phyloP scores from a whole-genome alignment of 2,113 vertebrate species.

The Gymnobelideus leadbeateri region DNA sequence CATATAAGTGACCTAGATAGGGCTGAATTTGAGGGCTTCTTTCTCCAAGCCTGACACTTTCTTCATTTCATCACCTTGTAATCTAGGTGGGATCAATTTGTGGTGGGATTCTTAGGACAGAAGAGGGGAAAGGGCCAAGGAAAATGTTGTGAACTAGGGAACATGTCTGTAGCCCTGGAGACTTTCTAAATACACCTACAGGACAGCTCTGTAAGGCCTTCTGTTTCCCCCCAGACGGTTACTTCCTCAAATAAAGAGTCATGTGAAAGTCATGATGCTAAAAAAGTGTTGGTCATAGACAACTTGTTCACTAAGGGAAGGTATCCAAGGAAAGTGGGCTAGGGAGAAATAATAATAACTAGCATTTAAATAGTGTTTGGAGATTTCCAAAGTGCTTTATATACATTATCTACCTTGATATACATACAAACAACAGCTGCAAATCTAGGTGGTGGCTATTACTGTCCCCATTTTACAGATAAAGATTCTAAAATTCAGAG shows the following conservation, averaged over 20 bases:
- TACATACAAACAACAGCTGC: neutral
- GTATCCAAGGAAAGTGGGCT: slow-evolving; percentile 16
- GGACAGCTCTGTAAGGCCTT: neutral
- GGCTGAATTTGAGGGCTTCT: neutral
- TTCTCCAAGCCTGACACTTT: neutral
- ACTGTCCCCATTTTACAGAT: neutral
- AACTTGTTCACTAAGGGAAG: neutral
- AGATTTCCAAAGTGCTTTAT: neutral
- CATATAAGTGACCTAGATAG: neutral
- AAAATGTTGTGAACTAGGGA: slow-evolving; percentile 69
- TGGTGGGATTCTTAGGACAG: slow-evolving; percentile 30
- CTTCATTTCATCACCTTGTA: neutral
- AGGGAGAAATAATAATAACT: neutral
- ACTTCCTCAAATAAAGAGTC: slow-evolving; percentile 43
- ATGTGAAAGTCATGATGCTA: neutral
- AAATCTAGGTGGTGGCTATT: neutral
- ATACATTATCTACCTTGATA: neutral
- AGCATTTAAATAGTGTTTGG: neutral
- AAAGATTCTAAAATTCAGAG: neutral
- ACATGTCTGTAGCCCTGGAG: slow-evolving; percentile 58
- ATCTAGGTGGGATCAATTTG: neutral
- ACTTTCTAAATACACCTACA: slow-evolving; percentile 47
- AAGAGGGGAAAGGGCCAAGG: slow-evolving; percentile 45
- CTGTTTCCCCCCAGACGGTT: slow-evolving; percentile 61
- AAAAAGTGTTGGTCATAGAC: slow-evolving; percentile 6